Conservation (phyloP, 2,888 invertebrate genomes). For the Malachius bipustulatus region DNA sequence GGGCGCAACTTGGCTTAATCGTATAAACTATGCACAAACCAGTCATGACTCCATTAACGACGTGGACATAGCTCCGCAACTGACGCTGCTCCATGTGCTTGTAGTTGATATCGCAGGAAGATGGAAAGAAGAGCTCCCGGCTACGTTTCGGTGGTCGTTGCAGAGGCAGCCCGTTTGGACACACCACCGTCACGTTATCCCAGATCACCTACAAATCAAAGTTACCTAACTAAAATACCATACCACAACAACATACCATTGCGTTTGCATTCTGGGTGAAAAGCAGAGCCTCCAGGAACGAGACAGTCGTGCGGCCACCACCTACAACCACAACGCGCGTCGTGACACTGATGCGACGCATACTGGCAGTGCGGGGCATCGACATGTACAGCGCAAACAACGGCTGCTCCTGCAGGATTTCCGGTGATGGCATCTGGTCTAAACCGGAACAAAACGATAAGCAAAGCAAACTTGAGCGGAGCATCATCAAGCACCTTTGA, state of each 20-base stretch:
- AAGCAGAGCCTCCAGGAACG: conserved; percentile 52
- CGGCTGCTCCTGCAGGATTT: not conserved
- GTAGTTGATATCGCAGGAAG: conserved; percentile 42
- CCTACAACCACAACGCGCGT: conserved; percentile 53
- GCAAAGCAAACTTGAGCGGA: no score
- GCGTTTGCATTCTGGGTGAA: no score
- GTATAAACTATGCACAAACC: no score
- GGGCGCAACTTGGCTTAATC: no score
- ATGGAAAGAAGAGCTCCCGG: conserved; percentile 41
- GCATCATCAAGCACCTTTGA: no score
- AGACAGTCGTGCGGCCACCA: conserved; percentile 49
- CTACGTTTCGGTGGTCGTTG: conserved; percentile 29
- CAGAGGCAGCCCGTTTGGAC: conserved; percentile 47
- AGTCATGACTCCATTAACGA: conserved; percentile 47
- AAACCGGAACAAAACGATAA: no score
- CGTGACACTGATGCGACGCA: conserved; percentile 42
- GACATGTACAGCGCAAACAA: conserved; percentile 7
- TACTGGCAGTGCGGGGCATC: conserved; percentile 26
- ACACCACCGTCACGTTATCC: conserved; percentile 57
- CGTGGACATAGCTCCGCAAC: conserved; percentile 51
- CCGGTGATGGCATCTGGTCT: not conserved
- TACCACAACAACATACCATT: no score
- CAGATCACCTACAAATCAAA: conserved; percentile 43
- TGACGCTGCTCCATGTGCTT: conserved; percentile 45
- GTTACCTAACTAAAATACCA: no score